Conservation (phyloP, 2,888 invertebrate species). For the Craniophora ligustri region DNA sequence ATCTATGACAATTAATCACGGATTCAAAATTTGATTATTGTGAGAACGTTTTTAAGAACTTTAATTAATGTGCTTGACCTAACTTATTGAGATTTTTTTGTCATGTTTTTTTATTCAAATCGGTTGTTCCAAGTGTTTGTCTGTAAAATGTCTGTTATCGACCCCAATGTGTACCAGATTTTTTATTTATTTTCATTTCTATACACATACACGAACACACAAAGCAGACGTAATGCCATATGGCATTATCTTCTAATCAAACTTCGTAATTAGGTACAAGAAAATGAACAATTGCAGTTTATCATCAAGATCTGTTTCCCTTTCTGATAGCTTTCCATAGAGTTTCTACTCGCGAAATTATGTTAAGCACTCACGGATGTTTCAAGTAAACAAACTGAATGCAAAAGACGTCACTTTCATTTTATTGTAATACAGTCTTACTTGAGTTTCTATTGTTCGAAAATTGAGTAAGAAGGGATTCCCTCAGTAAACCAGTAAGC, state of each 20-base stretch:
- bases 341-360: slow-evolving; percentile 47
- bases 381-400: slow-evolving; percentile 64
- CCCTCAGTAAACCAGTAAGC: no score
- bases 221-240: no score
- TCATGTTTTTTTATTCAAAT: slow-evolving; percentile 27
- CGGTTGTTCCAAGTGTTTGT: slow-evolving; percentile 25
- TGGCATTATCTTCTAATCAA: no score
- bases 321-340: slow-evolving; percentile 37
- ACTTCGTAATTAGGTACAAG: no score
- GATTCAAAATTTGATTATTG: slow-evolving; percentile 69
- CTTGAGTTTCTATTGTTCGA: slow-evolving; percentile 32
- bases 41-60: slow-evolving; percentile 47
- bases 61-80: slow-evolving; percentile 31
- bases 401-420: slow-evolving; percentile 65
- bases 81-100: slow-evolving; percentile 25
- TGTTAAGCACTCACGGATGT: slow-evolving; percentile 61
- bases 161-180: slow-evolving; percentile 20
- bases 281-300: no score
- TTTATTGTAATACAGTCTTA: slow-evolving; percentile 51
- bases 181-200: no score
- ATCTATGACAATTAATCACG: slow-evolving; percentile 75
- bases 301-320: slow-evolving; percentile 32
- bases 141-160: slow-evolving; percentile 13
- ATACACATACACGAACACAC: no score
- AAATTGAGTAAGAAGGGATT: slow-evolving; percentile 41